Evolutionary conservation across 2,113 vertebrate genomes (phyloP), one percentile per base, ranked within the genome.

Genomic region (Notarius quadriscutis): DNA sequence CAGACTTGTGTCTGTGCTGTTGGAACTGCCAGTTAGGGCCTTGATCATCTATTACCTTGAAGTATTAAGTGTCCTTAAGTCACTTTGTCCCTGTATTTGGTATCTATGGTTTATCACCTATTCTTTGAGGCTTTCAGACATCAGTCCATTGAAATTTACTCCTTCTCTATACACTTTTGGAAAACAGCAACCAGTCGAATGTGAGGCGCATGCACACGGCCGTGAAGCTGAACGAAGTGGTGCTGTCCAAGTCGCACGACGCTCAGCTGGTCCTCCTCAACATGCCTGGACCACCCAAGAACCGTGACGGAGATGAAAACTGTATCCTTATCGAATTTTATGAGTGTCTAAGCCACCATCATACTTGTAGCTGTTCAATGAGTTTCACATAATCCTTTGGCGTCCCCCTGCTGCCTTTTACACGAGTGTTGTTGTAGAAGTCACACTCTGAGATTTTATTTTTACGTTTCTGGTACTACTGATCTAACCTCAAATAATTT

Each of bases 181-280:
- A 25, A 89, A 55, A 51, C 15, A 98, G 98, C 93, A 97, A 99
- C 94, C 98, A 98, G 91, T 97, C 97, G 1, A 99, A 99, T 0
- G 98, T 99, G 1, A 95, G 98, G 83, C 95, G 98, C 91, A 99
- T 99, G 98, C 98, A 99, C 93, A 99, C 98, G 0, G 98, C 98
- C 0, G 95, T 99, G 85, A 98, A 96, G 92, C 96, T 99, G 81
- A 99, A 99, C 0, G 97, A 96, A 27, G 96, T 98, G 8, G 96
- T 99, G 79, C 95, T 97, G 81, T 96, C 94, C 92, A 97, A 96
- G 91, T 99, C 98, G 2, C 98, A 98, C 89, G 94, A 96, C 0
- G 97, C 97, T 10, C 98, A 98, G 48, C 96, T 99, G 81, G 97
- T 99, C 60, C 95, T 99, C 74, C 94, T 99, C 85, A 99, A 99